These are phyloP conservation scores for Discoglossus pictus DNA, from an alignment of 2,797 vertebrate species.

Conservation along the genomic window DNA sequence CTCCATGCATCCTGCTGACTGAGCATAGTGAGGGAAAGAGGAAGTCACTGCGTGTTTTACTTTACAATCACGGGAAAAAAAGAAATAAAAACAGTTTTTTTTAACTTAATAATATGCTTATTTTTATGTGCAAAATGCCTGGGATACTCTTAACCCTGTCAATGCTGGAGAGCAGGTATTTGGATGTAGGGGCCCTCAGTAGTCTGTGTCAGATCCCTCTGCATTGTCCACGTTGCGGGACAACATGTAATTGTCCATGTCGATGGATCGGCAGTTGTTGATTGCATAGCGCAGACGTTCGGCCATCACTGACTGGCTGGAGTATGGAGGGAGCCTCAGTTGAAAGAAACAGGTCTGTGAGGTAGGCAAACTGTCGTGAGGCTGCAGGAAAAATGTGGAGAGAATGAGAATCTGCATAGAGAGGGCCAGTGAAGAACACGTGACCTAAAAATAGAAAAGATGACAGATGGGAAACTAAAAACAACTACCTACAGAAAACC, in stretches of 20 bases:
- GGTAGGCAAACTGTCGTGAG: conserved; percentile 84
- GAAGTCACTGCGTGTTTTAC: conserved; percentile 69
- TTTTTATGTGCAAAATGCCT: conserved; percentile 39
- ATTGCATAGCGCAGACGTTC: conserved; percentile 83
- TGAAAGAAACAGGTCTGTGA: conserved; percentile 87
- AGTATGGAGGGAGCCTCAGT: conserved; percentile 79
- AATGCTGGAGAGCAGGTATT: not conserved
- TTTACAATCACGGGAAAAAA: conserved; percentile 76
- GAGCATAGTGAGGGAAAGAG: conserved; percentile 67
- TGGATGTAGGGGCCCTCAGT: conserved; percentile 59
- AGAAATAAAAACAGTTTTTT: conserved; percentile 67
- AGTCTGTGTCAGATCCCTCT: conserved; percentile 82
- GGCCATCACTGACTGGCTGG: conserved; percentile 79
- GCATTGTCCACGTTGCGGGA: conserved; percentile 81
- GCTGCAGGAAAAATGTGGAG: conserved; percentile 68
- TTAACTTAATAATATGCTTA: conserved; percentile 18
- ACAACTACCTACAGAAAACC: no score
- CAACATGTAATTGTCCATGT: conserved; percentile 86
- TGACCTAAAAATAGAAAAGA: no score
- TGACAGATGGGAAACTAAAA: no score
- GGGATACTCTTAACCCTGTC: conserved; percentile 2
- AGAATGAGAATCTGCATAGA: no score
- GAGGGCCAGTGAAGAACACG: no score
- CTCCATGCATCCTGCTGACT: conserved; percentile 85
- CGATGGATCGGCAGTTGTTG: conserved; percentile 83